These are phyloP conservation scores for Paraescarpia echinospica DNA, from an alignment of 1,140 invertebrate species.

Conservation along the genomic window DNA sequence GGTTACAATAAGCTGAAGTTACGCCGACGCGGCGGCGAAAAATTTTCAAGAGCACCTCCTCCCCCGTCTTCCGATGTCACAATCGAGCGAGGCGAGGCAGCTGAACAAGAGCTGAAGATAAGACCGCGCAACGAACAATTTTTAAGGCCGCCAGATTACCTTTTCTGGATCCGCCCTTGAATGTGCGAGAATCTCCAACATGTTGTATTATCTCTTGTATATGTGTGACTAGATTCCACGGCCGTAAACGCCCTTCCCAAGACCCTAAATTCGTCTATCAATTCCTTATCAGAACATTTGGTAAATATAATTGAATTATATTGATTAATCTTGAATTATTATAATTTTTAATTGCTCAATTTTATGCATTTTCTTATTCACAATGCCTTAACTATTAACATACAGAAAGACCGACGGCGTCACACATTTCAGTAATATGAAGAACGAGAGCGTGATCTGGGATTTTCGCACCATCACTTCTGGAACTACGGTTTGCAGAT, in stretches of 20 bases:
- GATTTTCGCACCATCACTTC: too few relatives aligned
- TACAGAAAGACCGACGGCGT: neutral
- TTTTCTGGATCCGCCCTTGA: too few relatives aligned
- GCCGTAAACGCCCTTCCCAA: neutral
- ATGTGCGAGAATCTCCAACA: neutral
- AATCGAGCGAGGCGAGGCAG: too few relatives aligned
- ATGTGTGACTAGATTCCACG: neutral
- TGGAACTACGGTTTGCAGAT: too few relatives aligned
- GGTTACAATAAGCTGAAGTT: too few relatives aligned
- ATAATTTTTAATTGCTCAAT: neutral
- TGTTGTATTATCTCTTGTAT: too few relatives aligned
- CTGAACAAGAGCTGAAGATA: too few relatives aligned
- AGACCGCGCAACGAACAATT: too few relatives aligned
- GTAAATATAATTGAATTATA: neutral
- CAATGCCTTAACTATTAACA: conserved; percentile 3
- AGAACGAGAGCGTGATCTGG: neutral
- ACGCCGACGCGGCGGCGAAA: too few relatives aligned
- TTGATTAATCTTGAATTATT: too few relatives aligned
- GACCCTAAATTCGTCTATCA: neutral
- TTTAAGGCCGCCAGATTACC: neutral
- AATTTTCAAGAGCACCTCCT: too few relatives aligned
- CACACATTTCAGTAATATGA: neutral
- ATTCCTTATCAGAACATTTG: neutral
- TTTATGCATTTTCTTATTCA: neutral
- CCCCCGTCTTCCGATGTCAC: too few relatives aligned